Evolutionary conservation across 2,113 vertebrate genomes (phyloP).

Genomic region (Sebastes fasciatus): DNA sequence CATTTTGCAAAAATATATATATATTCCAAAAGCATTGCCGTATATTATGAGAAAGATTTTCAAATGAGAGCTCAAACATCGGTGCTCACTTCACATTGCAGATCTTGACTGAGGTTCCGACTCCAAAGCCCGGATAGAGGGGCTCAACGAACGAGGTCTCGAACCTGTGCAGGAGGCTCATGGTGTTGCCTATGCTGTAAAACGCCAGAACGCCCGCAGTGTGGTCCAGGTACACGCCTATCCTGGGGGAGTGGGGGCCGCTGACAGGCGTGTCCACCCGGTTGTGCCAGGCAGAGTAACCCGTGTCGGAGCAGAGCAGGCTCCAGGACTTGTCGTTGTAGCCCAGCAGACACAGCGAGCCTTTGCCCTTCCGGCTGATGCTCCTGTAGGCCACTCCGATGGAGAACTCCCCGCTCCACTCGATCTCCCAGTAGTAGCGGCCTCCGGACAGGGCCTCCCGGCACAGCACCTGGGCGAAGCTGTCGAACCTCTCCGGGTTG

Average conservation of each 20-base stretch:
- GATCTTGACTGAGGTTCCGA: constrained; percentile 88
- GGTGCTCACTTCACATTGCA: constrained; percentile 83
- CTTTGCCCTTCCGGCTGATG: constrained; percentile 84
- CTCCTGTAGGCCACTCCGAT: constrained; percentile 89
- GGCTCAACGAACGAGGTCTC: constrained; percentile 87
- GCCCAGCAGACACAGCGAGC: constrained; percentile 90
- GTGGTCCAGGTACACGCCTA: constrained; percentile 92
- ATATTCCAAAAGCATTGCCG: constrained; percentile 40
- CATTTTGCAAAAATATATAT: constrained; percentile 38
- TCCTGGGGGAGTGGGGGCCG: constrained; percentile 82
- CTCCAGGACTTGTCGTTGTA: constrained; percentile 94
- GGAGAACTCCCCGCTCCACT: constrained; percentile 87
- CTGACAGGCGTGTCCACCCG: constrained; percentile 82
- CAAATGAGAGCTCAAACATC: neutral
- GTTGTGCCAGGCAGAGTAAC: constrained; percentile 93
- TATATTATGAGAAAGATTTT: constrained; percentile 9
- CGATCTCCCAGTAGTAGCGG: constrained; percentile 95
- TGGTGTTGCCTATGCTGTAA: constrained; percentile 87
- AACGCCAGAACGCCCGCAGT: constrained; percentile 87
- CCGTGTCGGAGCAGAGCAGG: constrained; percentile 88
- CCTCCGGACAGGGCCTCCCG: constrained; percentile 83
- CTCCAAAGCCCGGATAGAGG: constrained; percentile 91
- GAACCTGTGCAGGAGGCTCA: constrained; percentile 88
- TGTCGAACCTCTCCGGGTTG: constrained; percentile 84
- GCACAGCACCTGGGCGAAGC: constrained; percentile 93